Evolutionary conservation across 2,113 vertebrate genomes (phyloP), one percentile per base, ranked within the genome.

Genomic region (Callorhinus ursinus): DNA sequence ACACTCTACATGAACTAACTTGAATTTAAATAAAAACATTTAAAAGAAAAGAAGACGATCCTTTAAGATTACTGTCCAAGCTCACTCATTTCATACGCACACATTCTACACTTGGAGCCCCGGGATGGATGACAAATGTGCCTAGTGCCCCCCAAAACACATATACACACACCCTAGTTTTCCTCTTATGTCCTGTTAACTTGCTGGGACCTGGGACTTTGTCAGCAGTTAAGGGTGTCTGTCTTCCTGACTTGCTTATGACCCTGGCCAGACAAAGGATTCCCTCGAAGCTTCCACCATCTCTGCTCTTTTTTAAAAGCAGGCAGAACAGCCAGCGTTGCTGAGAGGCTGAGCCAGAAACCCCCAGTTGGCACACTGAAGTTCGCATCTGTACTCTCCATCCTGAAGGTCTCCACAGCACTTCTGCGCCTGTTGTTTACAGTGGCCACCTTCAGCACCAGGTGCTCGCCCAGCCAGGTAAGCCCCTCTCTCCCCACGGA

Each of bases 391-490:
- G 51, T 36, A 0, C 6, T 8, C 28, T 90, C 24, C 53, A 36
- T 7, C 49, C 98, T 97, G 98, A 93, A 95, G 79, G 16, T 72
- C 63, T 87, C 89, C 0, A 2, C 59, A 15, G 36, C 0, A 0
- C 22, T 97, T 14, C 95, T 96, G 39, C 89, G 61, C 49, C 53
- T 98, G 59, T 71, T 97, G 18, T 39, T 98, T 61, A 5, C 22
- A 7, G 42, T 22, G 9, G 1, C 76, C 0, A 0, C 63, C 36
- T 77, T 98, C 88, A 81, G 86, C 72, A 31, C 33, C 81, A 80
- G 31, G 88, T 76, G 10, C 57, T 97, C 5, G 19, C 95, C 61
- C 91, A 94, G 28, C 97, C 95, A 80, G 97, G 98, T 98, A 97
- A 97, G 95, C 4, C 16, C 42, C 33, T 24, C 5, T 2, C 49